phyloP scores from a whole-genome alignment of 2,113 vertebrate species.

The Notarius lentiginosus region DNA sequence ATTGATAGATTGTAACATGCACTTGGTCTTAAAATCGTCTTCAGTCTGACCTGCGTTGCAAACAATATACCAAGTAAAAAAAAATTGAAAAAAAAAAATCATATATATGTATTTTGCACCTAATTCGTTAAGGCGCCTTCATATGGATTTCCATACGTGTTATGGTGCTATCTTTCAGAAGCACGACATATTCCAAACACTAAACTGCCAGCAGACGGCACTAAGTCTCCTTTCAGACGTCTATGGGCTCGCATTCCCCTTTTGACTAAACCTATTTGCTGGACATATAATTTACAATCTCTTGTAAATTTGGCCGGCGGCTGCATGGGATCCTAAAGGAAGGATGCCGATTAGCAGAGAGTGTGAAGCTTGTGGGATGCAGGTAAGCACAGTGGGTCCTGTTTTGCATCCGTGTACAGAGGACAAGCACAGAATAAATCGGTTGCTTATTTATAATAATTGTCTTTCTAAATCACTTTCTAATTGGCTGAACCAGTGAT shows the following conservation, averaged over 20 bases:
- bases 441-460: neutral
- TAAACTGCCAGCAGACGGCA: constrained; percentile 86
- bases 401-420: neutral
- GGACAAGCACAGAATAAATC: neutral
- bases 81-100: neutral
- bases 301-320: neutral
- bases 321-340: neutral
- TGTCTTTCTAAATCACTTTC: too few relatives aligned
- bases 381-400: neutral
- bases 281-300: constrained; percentile 16
- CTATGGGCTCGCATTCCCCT: neutral
- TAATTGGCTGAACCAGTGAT: neutral
- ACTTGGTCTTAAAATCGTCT: constrained; percentile 5
- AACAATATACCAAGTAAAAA: neutral
- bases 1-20: constrained; percentile 14
- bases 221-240: constrained; percentile 67
- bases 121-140: neutral
- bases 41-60: neutral
- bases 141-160: neutral
- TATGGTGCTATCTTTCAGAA: constrained; percentile 39
- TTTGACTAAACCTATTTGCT: constrained; percentile 9
- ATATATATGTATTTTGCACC: neutral
- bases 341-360: neutral
- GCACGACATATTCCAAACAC: constrained; percentile 11
- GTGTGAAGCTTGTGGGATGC: neutral